Base-by-base conservation (phyloP, 2,113 vertebrate genomes). In the Syngnathoides biaculeatus region DNA sequence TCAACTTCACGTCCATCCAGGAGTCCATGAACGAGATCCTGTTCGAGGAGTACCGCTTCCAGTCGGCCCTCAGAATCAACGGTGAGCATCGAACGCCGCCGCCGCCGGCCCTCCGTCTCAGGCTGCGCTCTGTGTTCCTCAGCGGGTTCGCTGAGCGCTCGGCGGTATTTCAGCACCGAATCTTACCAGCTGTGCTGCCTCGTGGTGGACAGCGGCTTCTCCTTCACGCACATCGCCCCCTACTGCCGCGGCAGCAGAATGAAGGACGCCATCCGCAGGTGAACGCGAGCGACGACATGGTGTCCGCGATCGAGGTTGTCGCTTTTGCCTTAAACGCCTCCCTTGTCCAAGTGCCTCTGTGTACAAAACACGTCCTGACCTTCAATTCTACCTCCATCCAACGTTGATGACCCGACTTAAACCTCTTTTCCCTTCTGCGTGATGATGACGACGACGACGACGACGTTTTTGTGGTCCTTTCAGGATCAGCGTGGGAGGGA, bases 1-100 rank as follows among this genome's bases (percentile, higher is more conserved):
- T 98, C 87, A 98, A 98, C 92, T 98, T 98, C 87, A 93, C 79
- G 78, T 98, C 97, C 80, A 99, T 98, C 70, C 97, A 99, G 86
- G 97, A 99, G 75, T 98, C 97, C 19, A 99, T 98, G 97, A 98
- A 98, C 82, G 97, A 99, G 93, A 98, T 99, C 71, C 86, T 99
- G 6, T 99, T 99, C 89, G 97, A 99, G 88, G 97, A 99, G 83
- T 99, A 99, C 79, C 97, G 98, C 4, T 99, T 99, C 86, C 97
- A 98, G 87, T 94, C 96, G 13, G 96, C 93, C 63, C 93, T 98
- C 67, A 87, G 97, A 84, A 94, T 93, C 68, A 98, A 98, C 64
- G 90, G 97, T 98, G 71, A 91, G 92, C 92, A 7, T 6, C n/a
- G 12, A 11, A 5, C 1, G 12, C 12, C 13, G 24, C 26, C 6